Evolutionary conservation across 2,113 vertebrate genomes (phyloP).

Genomic region (Poecile atricapillus): DNA sequence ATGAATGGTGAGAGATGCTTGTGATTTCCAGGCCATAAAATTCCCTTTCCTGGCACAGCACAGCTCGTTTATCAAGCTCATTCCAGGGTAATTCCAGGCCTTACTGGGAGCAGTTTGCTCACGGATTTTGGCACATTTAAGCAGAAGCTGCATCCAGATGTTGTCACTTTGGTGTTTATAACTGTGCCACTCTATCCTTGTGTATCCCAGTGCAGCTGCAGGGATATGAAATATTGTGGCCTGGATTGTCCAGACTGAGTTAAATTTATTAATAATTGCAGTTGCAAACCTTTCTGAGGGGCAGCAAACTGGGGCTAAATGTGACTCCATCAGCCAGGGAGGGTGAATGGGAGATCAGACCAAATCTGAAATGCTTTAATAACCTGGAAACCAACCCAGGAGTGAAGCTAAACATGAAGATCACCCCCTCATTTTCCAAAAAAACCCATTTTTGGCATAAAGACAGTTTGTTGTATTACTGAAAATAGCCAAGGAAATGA

Average conservation of each 20-base stretch:
- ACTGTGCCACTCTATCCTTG: background rate
- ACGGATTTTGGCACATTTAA: background rate
- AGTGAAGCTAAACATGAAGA: background rate
- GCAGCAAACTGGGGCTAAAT: background rate
- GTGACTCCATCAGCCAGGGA: background rate
- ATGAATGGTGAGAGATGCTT: conserved; percentile 86
- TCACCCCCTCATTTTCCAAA: background rate
- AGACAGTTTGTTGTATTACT: background rate
- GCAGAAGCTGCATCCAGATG: background rate
- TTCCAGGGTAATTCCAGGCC: background rate
- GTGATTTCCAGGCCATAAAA: background rate
- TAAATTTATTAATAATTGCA: background rate
- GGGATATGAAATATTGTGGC: background rate
- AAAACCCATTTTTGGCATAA: background rate
- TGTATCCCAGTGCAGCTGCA: background rate
- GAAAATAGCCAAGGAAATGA: background rate
- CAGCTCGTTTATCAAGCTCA: background rate
- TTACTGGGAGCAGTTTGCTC: background rate
- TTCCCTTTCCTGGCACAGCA: background rate
- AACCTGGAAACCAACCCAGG: background rate
- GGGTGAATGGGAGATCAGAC: background rate
- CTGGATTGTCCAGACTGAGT: background rate
- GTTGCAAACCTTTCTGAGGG: background rate
- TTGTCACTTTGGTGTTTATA: background rate
- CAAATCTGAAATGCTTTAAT: background rate